Conservation (phyloP, 2,888 invertebrate species). For the Megamerina dolium region DNA sequence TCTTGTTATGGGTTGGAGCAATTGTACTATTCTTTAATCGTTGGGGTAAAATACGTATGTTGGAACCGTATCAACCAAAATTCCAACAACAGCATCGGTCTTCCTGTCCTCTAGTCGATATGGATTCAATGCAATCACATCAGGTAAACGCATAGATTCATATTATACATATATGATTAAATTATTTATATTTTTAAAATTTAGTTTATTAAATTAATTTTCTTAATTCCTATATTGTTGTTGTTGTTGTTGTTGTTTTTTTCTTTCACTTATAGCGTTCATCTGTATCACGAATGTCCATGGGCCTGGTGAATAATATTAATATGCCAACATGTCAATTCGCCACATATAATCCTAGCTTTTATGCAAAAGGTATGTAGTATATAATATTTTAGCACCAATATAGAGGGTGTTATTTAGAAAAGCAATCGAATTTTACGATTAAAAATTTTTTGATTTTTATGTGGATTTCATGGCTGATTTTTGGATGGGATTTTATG, state of each 20-base stretch:
- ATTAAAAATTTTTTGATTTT: too few species aligned
- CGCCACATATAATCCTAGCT: constrained; percentile 41
- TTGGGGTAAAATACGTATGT: constrained; percentile 90
- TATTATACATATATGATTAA: background rate
- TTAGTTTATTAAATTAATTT: too few species aligned
- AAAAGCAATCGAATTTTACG: too few species aligned
- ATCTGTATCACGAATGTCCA: constrained; percentile 48
- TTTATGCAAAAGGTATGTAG: constrained; percentile 43
- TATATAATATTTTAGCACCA: too few species aligned
- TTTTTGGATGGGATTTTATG: too few species aligned
- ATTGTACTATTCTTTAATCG: constrained; percentile 88
- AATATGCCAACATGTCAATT: constrained; percentile 48
- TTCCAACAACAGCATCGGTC: constrained; percentile 80
- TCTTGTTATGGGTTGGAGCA: constrained; percentile 83
- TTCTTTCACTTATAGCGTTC: constrained; percentile 42
- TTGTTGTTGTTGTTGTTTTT: background rate
- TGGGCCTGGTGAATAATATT: constrained; percentile 46
- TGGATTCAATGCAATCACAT: constrained; percentile 42
- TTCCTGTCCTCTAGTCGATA: constrained; percentile 64
- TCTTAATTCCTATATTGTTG: background rate
- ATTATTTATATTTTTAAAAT: background rate
- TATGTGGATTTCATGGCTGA: too few species aligned
- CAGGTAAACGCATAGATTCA: too few species aligned
- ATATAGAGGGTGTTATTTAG: too few species aligned
- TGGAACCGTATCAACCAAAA: constrained; percentile 86